Evolutionary conservation across 2,113 vertebrate genomes (phyloP), one percentile per base, ranked within the genome.

Genomic region (Mungos mungo): DNA sequence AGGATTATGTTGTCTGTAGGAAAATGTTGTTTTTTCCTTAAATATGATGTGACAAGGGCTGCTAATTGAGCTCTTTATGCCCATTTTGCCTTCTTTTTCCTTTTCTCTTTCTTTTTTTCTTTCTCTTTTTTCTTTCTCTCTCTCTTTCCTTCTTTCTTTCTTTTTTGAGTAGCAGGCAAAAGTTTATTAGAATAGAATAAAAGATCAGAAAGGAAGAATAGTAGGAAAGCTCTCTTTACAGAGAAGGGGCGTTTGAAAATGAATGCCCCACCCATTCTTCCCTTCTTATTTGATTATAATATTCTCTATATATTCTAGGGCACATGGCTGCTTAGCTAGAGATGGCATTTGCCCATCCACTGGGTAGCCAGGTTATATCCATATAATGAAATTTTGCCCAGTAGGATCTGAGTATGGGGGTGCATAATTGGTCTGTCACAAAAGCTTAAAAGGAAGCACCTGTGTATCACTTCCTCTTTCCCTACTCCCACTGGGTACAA

Each of bases 301-400:
- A 25, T 41, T 2, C 11, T 33, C 65, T 86, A 7, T 1, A 3
- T 41, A 88, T 54, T 29, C 9, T 31, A 81, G 11, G 21, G 15
- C 27, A 41, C 5, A 11, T 11, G 23, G 1, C 3, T 63, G 31
- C 25, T 83, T 52, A 63, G 9, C 13, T 69, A 45, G 27, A 88
- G 18, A 19, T 15, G 45, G 11, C 16, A 33, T 41, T 38, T 93
- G 33, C 23, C 29, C 15, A 0, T 69, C 16, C 16, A 35, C 7
- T 0, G 0, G 13, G 23, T 23, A 71, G 66, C 3, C 0, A n/a
- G 27, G 9, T 69, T 41, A 1, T 16, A 13, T 2, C 18, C 9
- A 63, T 14, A 8, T 19, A 47, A 68, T n/a, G 57, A 38, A 41
- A 2, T 60, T 57, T 23, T 82, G 6, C 45, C 29, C n/a, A 57